Percentiles rank a stretch among this genome's conserved stretches.
Conservation (phyloP, 2,888 invertebrate species). For the Calliscelio sp. region DNA sequence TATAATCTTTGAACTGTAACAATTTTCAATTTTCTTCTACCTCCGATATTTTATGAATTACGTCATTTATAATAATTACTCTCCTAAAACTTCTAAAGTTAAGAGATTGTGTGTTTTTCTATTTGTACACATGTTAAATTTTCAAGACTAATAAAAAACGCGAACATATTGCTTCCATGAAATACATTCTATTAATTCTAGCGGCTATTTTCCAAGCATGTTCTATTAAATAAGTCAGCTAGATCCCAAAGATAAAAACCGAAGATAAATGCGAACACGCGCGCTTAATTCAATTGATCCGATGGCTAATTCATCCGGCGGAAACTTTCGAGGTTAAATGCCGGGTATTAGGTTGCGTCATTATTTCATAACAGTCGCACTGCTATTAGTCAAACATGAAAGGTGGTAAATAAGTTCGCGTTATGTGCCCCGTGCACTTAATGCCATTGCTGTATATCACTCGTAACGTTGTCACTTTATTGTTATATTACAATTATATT, state of each 20-base stretch:
- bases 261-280: neutral
- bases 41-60: no score
- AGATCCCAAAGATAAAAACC: neutral
- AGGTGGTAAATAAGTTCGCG: slow-evolving; percentile 52
- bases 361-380: slow-evolving; percentile 44
- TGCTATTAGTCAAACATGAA: slow-evolving; percentile 60
- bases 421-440: slow-evolving; percentile 27
- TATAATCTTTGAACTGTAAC: no score
- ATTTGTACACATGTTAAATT: no score
- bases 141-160: no score
- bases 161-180: no score
- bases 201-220: no score
- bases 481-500: slow-evolving; percentile 66
- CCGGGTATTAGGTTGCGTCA: slow-evolving; percentile 29
- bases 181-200: no score
- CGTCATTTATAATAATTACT: no score
- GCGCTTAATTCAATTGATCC: slow-evolving; percentile 32
- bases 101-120: no score
- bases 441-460: slow-evolving; percentile 51
- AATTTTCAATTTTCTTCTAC: no score
- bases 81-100: no score
- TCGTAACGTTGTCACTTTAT: slow-evolving; percentile 63
- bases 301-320: slow-evolving; percentile 17
- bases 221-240: no score
- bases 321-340: slow-evolving; percentile 38